Evolutionary conservation across 2,797 vertebrate genomes (phyloP).

Genomic region (Todus mexicanus): DNA sequence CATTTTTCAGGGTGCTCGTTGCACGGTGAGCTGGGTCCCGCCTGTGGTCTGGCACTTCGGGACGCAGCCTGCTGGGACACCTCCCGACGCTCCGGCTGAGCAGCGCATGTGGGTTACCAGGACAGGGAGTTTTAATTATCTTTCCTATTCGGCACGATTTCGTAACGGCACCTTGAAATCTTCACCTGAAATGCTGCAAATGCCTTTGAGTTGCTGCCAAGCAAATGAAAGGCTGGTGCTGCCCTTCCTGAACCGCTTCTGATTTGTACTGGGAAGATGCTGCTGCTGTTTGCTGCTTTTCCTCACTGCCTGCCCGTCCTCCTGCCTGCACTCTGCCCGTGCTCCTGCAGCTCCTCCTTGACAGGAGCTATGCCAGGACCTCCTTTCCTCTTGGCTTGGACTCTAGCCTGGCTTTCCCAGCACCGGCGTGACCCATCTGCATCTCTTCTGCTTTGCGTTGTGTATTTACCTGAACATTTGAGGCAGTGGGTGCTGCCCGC

Average conservation of each 20-base stretch:
- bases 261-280: not conserved
- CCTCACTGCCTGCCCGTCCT: not conserved
- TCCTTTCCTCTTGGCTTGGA: not conserved
- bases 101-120: not conserved
- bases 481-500: not conserved
- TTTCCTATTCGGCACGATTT: not conserved
- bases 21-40: not conserved
- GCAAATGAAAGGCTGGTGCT: not conserved
- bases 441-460: not conserved
- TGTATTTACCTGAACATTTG: accelerated
- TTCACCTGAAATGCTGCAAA: not conserved
- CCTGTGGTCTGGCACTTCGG: not conserved
- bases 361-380: not conserved
- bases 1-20: not conserved
- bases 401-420: not conserved
- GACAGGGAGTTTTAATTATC: not conserved
- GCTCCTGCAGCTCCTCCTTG: not conserved
- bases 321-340: not conserved
- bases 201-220: not conserved
- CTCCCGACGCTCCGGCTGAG: not conserved
- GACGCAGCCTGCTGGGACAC: not conserved
- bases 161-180: not conserved
- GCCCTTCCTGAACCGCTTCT: not conserved
- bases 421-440: not conserved
- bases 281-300: not conserved